These are phyloP conservation scores for Columba livia DNA, from an alignment of 2,113 vertebrate species.

Conservation along the genomic window DNA sequence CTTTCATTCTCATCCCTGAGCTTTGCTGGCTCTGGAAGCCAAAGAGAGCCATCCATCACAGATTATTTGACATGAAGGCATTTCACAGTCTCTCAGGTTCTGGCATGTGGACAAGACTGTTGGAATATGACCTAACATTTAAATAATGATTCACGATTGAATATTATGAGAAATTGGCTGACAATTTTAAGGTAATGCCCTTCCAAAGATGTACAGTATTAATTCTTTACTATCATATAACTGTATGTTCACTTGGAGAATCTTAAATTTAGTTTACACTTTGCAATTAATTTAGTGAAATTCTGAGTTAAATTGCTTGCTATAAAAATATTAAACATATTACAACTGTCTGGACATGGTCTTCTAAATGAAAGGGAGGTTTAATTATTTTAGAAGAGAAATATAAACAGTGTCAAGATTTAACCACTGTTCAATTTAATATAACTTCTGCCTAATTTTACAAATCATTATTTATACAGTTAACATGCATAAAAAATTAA, in stretches of 20 bases:
- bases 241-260: not conserved
- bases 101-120: slow-evolving; percentile 19
- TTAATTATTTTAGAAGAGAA: slow-evolving; percentile 61
- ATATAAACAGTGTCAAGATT: slow-evolving; percentile 49
- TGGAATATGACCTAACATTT: slow-evolving; percentile 16
- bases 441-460: slow-evolving; percentile 56
- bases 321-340: slow-evolving; percentile 31
- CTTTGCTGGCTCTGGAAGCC: not conserved
- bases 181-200: not conserved
- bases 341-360: not conserved
- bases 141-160: not conserved
- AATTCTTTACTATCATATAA: not conserved
- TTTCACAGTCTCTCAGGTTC: not conserved
- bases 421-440: slow-evolving; percentile 54
- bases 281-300: slow-evolving; percentile 28
- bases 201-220: not conserved
- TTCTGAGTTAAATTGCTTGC: slow-evolving; percentile 23
- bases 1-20: not conserved
- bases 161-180: not conserved
- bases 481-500: slow-evolving; percentile 56
- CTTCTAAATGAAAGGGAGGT: not conserved
- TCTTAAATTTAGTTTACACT: slow-evolving; percentile 50
- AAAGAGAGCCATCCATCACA: slow-evolving; percentile 7
- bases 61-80: not conserved
- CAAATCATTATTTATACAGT: slow-evolving; percentile 58